These are phyloP conservation scores for Amblyopsis rosae DNA, from an alignment of 2,113 vertebrate species.

Conservation along the genomic window DNA sequence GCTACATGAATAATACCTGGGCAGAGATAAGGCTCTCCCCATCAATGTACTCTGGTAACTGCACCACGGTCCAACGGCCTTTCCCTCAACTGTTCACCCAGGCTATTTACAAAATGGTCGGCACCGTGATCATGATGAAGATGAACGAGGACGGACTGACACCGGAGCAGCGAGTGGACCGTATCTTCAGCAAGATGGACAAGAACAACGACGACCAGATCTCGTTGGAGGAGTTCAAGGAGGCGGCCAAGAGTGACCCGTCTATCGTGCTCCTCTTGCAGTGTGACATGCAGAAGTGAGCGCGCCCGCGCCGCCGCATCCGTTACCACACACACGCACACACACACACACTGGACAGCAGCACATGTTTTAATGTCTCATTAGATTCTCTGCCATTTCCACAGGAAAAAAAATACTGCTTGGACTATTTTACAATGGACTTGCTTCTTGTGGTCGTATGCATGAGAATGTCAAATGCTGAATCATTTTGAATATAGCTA, in stretches of 20 bases:
- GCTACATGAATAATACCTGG: no score
- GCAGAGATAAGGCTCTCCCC: no score
- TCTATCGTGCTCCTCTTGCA: slow-evolving; percentile 99
- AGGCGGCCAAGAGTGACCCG: slow-evolving; percentile 97
- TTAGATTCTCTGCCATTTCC: slow-evolving; percentile 94
- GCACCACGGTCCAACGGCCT: not conserved
- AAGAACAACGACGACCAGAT: slow-evolving; percentile 99
- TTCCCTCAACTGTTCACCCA: slow-evolving; percentile 45
- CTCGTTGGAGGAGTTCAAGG: slow-evolving; percentile 98
- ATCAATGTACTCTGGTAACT: slow-evolving; percentile 7
- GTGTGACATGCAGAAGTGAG: slow-evolving; percentile 99
- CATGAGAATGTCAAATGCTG: slow-evolving; percentile 99
- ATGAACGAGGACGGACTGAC: slow-evolving; percentile 99
- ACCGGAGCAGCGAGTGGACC: slow-evolving; percentile 96
- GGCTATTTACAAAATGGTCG: slow-evolving; percentile 99
- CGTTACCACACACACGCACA: not conserved
- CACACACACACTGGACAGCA: slow-evolving; percentile 85
- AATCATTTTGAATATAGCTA: slow-evolving; percentile 88
- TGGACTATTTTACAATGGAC: slow-evolving; percentile 99
- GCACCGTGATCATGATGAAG: slow-evolving; percentile 99
- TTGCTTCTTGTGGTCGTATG: slow-evolving; percentile 99
- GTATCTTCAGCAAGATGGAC: slow-evolving; percentile 99
- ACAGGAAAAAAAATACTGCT: slow-evolving; percentile 82
- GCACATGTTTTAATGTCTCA: slow-evolving; percentile 91
- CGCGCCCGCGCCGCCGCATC: slow-evolving; percentile 31